These are phyloP conservation scores for Acanthiza pusilla DNA, from an alignment of 2,797 vertebrate genomes.

Conservation along the genomic window DNA sequence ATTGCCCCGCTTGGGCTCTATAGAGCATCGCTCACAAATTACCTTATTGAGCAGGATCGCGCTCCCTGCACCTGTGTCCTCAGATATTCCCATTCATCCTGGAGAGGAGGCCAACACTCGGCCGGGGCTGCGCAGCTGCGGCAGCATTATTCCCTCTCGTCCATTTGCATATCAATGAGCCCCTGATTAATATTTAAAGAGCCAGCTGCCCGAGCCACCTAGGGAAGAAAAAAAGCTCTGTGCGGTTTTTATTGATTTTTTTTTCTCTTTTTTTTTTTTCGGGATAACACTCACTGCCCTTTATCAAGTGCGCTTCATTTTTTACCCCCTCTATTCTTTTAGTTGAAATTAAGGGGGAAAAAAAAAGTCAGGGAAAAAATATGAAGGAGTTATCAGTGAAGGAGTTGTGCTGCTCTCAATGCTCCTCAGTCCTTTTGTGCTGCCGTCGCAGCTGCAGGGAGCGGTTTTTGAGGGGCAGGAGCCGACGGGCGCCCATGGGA, in stretches of 20 bases:
- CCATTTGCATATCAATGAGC: slow-evolving; percentile 76
- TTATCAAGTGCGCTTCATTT: slow-evolving; percentile 30
- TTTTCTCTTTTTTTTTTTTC: neutral
- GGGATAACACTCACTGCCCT: slow-evolving; percentile 50
- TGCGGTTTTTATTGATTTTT: slow-evolving; percentile 22
- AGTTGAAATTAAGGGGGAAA: neutral
- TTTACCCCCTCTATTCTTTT: slow-evolving; percentile 2
- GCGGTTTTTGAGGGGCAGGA: neutral
- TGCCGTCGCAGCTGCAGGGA: slow-evolving; percentile 51
- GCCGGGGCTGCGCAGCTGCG: slow-evolving; percentile 70
- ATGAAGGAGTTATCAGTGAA: slow-evolving; percentile 42
- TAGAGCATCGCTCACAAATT: slow-evolving; percentile 1
- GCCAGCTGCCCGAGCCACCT: slow-evolving; percentile 73
- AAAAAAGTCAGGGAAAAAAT: neutral
- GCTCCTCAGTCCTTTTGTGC: slow-evolving; percentile 57
- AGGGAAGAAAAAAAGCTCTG: slow-evolving; percentile 59
- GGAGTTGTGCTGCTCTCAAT: slow-evolving; percentile 51
- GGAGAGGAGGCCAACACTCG: slow-evolving; percentile 3
- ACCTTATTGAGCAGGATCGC: slow-evolving; percentile 12
- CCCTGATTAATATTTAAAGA: slow-evolving; percentile 77
- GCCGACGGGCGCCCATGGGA: slow-evolving; percentile 21
- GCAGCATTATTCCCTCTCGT: slow-evolving; percentile 50
- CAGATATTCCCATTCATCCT: slow-evolving; percentile 41
- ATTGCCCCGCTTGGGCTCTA: neutral
- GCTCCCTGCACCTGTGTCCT: slow-evolving; percentile 62